Percentiles rank a stretch among this genome's conserved stretches.
These are phyloP conservation scores for Paradisaea rubra DNA, from an alignment of 2,113 vertebrate genomes.

Conservation along the genomic window DNA sequence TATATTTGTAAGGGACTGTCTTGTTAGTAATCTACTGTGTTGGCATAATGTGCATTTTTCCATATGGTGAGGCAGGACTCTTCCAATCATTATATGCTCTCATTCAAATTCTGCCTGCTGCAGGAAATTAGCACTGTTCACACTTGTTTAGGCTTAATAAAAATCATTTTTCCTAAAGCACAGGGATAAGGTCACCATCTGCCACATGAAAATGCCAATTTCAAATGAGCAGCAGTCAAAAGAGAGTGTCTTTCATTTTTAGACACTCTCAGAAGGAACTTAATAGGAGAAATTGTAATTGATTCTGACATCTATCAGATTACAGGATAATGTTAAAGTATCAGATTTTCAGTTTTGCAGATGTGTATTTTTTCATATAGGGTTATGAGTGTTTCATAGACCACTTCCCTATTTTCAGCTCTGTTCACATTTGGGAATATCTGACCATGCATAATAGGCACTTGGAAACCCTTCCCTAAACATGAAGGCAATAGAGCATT, in stretches of 20 bases:
- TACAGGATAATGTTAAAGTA: conserved; percentile 22
- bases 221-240: conserved; percentile 70
- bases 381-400: neutral
- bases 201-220: conserved; percentile 77
- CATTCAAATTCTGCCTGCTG: conserved; percentile 75
- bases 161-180: conserved; percentile 82
- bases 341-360: conserved; percentile 33
- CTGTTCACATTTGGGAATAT: neutral
- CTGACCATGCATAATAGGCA: neutral
- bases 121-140: conserved; percentile 84
- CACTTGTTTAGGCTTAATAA: conserved; percentile 90
- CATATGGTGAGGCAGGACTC: conserved; percentile 73
- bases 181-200: conserved; percentile 84
- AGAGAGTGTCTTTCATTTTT: conserved; percentile 52
- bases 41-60: conserved; percentile 64
- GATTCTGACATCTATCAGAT: conserved; percentile 27
- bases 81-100: conserved; percentile 66
- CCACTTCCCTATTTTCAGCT: neutral
- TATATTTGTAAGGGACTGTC: neutral
- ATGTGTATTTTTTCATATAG: neutral
- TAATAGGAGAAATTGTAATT: conserved; percentile 36
- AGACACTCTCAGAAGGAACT: conserved; percentile 50
- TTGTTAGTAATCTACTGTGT: conserved; percentile 57
- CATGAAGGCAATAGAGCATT: neutral
- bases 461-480: neutral